These are phyloP conservation scores for Urocolius indicus DNA, from an alignment of 2,113 vertebrate species.

Conservation along the genomic window DNA sequence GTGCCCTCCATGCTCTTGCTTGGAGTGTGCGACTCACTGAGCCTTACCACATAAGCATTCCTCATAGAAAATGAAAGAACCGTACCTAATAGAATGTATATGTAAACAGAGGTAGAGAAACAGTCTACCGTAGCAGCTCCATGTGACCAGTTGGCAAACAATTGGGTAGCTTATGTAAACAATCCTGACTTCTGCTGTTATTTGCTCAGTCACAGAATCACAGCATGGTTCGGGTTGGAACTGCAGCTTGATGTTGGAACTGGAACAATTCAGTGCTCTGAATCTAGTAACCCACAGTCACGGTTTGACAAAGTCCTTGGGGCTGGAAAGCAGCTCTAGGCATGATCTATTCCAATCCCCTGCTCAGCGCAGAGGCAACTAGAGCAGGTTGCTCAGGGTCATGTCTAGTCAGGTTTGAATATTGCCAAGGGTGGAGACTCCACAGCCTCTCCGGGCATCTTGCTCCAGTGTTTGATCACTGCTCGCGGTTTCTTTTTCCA, in stretches of 20 bases:
- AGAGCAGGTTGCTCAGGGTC: background rate
- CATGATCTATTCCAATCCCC: background rate
- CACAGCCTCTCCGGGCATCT: background rate
- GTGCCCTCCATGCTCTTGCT: background rate
- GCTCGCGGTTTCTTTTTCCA: background rate
- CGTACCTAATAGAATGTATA: background rate
- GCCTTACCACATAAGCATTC: background rate
- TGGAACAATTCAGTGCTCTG: background rate
- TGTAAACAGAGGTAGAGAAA: background rate
- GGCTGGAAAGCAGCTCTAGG: background rate
- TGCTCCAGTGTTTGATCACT: background rate
- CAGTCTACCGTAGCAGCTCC: background rate
- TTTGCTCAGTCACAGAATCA: background rate
- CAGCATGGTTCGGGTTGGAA: background rate
- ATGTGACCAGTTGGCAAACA: conserved; percentile 3
- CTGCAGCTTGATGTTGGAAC: background rate
- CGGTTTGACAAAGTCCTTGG: background rate
- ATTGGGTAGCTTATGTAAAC: conserved; percentile 33
- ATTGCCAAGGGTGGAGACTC: background rate
- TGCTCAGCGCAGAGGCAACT: background rate
- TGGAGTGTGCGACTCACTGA: background rate
- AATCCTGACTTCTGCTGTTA: background rate
- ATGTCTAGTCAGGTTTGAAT: background rate
- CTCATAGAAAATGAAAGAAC: background rate
- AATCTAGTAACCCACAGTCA: background rate